Evolutionary conservation across 2,888 invertebrate genomes (phyloP).

Genomic region (Asteroscopus sphinx): DNA sequence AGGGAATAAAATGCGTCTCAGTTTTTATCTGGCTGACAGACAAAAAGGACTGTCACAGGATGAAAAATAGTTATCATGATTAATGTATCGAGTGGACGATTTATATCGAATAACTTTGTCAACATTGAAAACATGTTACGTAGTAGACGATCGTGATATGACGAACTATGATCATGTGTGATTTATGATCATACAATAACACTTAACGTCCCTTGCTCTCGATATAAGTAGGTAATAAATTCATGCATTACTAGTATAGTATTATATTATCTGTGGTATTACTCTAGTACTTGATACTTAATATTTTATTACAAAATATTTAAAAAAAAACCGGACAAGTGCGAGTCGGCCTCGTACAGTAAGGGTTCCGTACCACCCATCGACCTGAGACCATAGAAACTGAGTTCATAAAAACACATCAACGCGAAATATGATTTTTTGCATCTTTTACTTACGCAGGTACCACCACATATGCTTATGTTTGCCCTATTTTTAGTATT

Average conservation of each 20-base stretch:
- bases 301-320: too few species aligned
- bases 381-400: too few species aligned
- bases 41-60: constrained; percentile 39
- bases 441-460: too few species aligned
- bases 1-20: constrained; percentile 39
- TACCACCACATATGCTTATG: too few species aligned
- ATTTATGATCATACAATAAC: constrained; percentile 23
- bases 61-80: constrained; percentile 47
- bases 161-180: constrained; percentile 23
- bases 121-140: constrained; percentile 10
- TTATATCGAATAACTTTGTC: constrained; percentile 32
- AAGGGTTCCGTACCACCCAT: too few species aligned
- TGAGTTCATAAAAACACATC: too few species aligned
- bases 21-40: constrained; percentile 43
- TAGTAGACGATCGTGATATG: constrained; percentile 3
- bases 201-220: neutral
- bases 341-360: too few species aligned
- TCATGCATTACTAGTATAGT: neutral
- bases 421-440: too few species aligned
- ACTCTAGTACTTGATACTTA: neutral
- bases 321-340: too few species aligned
- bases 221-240: neutral
- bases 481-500: too few species aligned
- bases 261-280: too few species aligned
- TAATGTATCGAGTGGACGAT: constrained; percentile 33